Percentiles rank a stretch among this genome's conserved stretches.
phyloP scores from a whole-genome alignment of 2,113 vertebrate species.

The Pogonocichla stellata region DNA sequence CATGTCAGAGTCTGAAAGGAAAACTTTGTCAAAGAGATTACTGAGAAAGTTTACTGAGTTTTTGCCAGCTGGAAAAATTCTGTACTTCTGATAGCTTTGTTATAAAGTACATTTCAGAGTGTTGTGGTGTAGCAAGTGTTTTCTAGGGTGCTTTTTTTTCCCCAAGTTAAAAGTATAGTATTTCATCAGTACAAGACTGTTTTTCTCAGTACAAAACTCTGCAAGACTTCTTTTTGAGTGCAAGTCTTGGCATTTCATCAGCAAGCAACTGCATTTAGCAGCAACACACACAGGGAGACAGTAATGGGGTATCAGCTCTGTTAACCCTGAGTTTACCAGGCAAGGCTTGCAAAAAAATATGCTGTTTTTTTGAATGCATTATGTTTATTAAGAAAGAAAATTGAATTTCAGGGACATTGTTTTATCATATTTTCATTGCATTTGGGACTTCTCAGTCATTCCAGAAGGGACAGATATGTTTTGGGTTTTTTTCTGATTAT shows the following conservation, averaged over 20 bases:
- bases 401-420: neutral
- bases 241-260: constrained; percentile 20
- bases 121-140: neutral
- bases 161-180: neutral
- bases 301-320: neutral
- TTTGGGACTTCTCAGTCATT: neutral
- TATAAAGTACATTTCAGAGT: neutral
- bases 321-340: constrained; percentile 13
- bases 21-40: constrained; percentile 19
- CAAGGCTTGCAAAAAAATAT: neutral
- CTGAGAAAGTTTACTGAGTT: constrained; percentile 12
- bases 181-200: neutral
- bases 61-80: neutral
- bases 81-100: neutral
- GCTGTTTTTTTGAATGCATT: neutral
- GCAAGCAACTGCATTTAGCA: neutral
- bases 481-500: neutral
- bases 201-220: neutral
- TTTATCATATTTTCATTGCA: neutral
- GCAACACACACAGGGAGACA: neutral
- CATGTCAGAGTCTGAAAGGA: neutral
- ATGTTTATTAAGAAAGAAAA: neutral
- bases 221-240: constrained; percentile 27
- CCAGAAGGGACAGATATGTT: neutral
- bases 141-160: neutral